These are phyloP conservation scores for Plotosus lineatus DNA, from an alignment of 2,113 vertebrate genomes.

Conservation along the genomic window DNA sequence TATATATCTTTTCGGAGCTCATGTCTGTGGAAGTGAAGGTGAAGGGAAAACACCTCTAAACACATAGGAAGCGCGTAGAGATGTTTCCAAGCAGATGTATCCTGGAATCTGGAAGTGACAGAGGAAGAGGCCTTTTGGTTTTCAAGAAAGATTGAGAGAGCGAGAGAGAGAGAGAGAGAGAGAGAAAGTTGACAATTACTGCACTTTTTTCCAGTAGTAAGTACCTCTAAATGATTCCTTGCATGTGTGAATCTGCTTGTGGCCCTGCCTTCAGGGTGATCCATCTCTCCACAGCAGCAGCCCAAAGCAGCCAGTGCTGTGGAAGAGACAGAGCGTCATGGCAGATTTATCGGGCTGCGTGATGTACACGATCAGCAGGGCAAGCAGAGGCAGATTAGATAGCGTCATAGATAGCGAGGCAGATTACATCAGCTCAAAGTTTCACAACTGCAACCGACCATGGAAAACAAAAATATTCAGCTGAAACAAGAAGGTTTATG, in stretches of 20 bases:
- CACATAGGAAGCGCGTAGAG: slow-evolving; percentile 26
- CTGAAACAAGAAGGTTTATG: neutral
- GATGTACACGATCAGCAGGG: slow-evolving; percentile 12
- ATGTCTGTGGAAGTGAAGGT: neutral
- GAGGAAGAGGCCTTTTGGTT: slow-evolving; percentile 49
- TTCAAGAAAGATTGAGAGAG: neutral
- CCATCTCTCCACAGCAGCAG: neutral
- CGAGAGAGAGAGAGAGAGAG: slow-evolving; percentile 5
- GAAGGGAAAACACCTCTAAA: slow-evolving; percentile 41
- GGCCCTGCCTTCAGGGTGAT: slow-evolving; percentile 13
- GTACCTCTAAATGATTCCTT: slow-evolving; percentile 7
- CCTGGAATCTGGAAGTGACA: slow-evolving; percentile 43
- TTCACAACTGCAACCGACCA: slow-evolving; percentile 7
- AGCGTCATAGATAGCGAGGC: neutral
- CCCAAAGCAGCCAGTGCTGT: slow-evolving; percentile 2
- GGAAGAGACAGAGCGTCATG: neutral
- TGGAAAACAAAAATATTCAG: neutral
- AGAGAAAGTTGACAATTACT: slow-evolving; percentile 8
- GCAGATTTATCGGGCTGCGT: slow-evolving; percentile 22
- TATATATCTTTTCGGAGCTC: neutral
- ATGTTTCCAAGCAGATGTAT: slow-evolving; percentile 49
- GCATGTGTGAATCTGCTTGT: slow-evolving; percentile 13
- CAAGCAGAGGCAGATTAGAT: neutral
- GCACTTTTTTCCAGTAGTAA: slow-evolving; percentile 22
- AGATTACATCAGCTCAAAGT: neutral